Evolutionary conservation across 2,113 vertebrate species (phyloP), one percentile per base, ranked within the genome.

Genomic region (Rhagologus leucostigma): DNA sequence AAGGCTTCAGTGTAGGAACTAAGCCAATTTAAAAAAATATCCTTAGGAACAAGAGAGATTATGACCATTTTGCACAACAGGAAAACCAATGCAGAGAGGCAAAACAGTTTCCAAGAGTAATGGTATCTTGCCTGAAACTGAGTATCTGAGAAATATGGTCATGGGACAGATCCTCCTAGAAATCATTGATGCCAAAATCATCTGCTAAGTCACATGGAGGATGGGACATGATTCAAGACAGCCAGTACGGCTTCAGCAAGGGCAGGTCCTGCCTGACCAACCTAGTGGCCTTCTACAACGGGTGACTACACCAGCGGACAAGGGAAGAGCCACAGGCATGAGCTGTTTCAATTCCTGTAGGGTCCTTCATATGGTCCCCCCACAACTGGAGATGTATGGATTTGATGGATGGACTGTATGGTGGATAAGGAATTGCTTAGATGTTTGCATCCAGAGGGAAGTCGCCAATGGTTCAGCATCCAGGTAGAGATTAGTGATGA

Each of bases 401-500:
- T 56, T 49, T 49, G 60, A 41, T 35, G 24, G 42, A 41, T 41
- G 16, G n/a, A 24, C 23, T 41, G 6, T 16, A n/a, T 16, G 13
- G 19, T 56, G 44, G 30, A 49, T 16, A 47, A 56, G 59, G n/a
- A 56, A 29, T 41, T 75, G 42, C 16, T n/a, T n/a, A 56, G 41
- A 56, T 56, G 16, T 49, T 65, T 41, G 12, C 42, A n/a, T 44
- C n/a, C 42, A 49, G 50, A n/a, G 12, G 16, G 41, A 49, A 64
- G 12, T 29, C 0, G 1, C n/a, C n/a, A 29, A 8, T 41, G n/a
- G 5, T 59, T 74, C 19, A 13, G 23, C 16, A 41, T 30, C 41
- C 69, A 84, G 49, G 23, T 35, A 64, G 41, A 47, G 59, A 56
- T 41, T n/a, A n/a, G 5, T 23, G 41, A 52, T 39, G 33, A 42